Evolutionary conservation across 1,140 invertebrate species (phyloP), one percentile per base, ranked within the genome.

Genomic region (Nebria ingens): DNA sequence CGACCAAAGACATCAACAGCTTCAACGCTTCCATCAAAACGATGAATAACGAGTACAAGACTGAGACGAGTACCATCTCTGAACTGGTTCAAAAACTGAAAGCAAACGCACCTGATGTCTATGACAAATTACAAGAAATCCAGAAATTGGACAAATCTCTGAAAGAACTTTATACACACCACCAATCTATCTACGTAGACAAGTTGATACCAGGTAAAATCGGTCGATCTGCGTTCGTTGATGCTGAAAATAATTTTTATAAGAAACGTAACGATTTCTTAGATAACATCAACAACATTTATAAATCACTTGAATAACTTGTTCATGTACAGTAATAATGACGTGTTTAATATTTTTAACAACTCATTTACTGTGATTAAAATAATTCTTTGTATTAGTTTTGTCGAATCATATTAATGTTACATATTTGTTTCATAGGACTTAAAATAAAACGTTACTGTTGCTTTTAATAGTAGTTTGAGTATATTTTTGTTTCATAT

Each of bases 141-240:
- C 50, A 51, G 19, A 51, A 22, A 51, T 22, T 51, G 12, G 50
- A 51, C 21, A 51, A 51, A 51, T 20, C 3, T 51, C 17, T 51
- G 17, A 51, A 51, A 51, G 50, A 51, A 20, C 9, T 51, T 20
- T 51, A 51, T 20, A 20, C 50, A 6, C 50, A 51, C 12, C 50
- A 51, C 19, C 50, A 51, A 15, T 21, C 19, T 19, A 6, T 51
- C 6, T 51, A 51, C 21, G 21, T 22, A 4, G 50, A 51, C 19
- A 51, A 51, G 21, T 20, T 51, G 4, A 22, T 51, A 6, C 19
- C 50, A 20, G 50, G 17, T 21, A 51, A 51, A 21, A 51, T 51
- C 12, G 21, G 50, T 51, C 4, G 50, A 21, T 22, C 19, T 9
- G 50, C 21, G 4, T 51, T 51, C 21, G 21, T 51, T 11, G 50